Base-by-base conservation (phyloP, 1,140 invertebrate species). In the Drosophila bocqueti region DNA sequence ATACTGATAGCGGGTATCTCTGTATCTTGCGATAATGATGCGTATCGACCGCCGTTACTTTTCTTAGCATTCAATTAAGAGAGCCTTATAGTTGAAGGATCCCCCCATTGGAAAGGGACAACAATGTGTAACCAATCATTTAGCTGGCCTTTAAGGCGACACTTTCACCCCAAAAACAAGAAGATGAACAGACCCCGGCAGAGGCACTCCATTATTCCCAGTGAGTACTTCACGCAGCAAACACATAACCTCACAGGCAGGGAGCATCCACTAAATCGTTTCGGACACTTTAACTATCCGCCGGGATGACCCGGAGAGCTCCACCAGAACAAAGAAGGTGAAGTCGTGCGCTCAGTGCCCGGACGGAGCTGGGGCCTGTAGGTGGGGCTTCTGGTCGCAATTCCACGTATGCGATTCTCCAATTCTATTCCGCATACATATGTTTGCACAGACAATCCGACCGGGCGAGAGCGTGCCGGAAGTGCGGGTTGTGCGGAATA, bases 391-490 rank as follows among this genome's bases (percentile, higher is more conserved):
- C 54, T 40, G 59, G 73, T 58, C 40, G 55, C 65, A 62, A 45
- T 69, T 78, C 46, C 50, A 63, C 36, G 50, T 57, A 57, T 61
- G 55, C 67, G 46, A 83, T 69, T 79, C 66, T 76, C 71, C 57
- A 72, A 79, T 80, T 76, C 67, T 45, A 66, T 68, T 62, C 57
- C 76, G 77, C n/a, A n/a, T 67, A 72, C 80, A 82, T 67, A 72
- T 83, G 80, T 83, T 83, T 83, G 80, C 47, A 21, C 80, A 75
- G 81, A 52, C 75, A 65, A 64, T 49, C 78, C 82, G 79, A 76
- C 57, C 83, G 57, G 61, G 76, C 54, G 47, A 16, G 57, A 57
- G 74, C 21, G 50, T 52, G 49, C 55, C 45, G 26, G 45, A 13
- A 68, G 36, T 16, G 64, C 13, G 63, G 67, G 47, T 38, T 38